These are phyloP conservation scores for Neotoxoptera formosana DNA, from an alignment of 1,140 invertebrate species.

Conservation along the genomic window DNA sequence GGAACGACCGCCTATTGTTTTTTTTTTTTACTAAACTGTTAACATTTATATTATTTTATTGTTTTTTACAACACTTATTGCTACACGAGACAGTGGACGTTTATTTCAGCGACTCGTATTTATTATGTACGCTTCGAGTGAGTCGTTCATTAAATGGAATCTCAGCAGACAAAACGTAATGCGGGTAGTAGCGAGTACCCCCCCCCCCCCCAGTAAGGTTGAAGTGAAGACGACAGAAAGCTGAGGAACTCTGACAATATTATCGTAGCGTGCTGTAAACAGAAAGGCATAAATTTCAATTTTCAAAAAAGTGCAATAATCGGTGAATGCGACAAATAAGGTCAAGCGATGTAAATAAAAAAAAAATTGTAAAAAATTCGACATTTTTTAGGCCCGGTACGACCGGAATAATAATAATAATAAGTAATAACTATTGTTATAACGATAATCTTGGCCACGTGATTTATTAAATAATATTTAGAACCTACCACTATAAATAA, in stretches of 20 bases:
- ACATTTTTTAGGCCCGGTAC: not conserved
- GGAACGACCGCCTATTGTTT: not conserved
- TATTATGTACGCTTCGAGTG: not conserved
- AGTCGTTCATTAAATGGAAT: not conserved
- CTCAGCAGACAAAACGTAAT: not conserved
- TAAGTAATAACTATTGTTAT: not conserved
- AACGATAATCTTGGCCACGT: not conserved
- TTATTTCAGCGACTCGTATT: not conserved
- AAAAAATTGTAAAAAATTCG: not conserved
- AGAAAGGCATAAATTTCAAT: not conserved
- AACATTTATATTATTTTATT: no score
- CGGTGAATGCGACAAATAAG: no score
- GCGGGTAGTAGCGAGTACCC: no score
- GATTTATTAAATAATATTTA: no score
- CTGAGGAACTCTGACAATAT: not conserved
- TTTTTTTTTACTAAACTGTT: conserved; percentile 2
- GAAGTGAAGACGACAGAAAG: not conserved
- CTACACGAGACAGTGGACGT: not conserved
- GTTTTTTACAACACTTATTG: not conserved
- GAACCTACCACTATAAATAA: no score
- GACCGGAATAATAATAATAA: not conserved
- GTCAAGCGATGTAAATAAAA: not conserved
- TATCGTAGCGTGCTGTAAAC: not conserved
- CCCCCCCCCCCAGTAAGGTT: no score
- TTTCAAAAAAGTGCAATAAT: no score